phyloP scores from a whole-genome alignment of 2,888 invertebrate genomes.

The Papilio demoleus region DNA sequence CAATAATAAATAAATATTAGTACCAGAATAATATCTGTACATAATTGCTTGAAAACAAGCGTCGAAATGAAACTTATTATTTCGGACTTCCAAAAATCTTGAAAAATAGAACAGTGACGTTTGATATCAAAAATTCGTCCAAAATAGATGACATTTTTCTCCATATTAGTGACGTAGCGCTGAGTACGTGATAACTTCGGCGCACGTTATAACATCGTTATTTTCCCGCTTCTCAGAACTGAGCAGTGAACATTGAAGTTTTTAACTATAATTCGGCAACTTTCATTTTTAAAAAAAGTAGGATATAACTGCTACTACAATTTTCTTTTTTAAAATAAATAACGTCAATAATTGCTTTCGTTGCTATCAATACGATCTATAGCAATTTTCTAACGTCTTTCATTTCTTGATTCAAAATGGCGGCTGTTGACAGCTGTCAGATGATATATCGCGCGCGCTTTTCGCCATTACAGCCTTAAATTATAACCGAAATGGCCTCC shows the following conservation, averaged over 20 bases:
- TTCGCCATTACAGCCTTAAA: conserved; percentile 13
- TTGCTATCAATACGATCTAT: conserved; percentile 5
- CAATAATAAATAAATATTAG: too few species aligned
- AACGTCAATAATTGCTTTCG: background rate
- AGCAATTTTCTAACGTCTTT: conserved; percentile 32
- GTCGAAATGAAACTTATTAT: too few species aligned
- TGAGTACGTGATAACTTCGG: conserved; percentile 29
- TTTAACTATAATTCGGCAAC: conserved; percentile 1
- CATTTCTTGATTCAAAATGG: conserved; percentile 20
- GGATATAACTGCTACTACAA: background rate
- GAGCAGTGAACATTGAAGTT: background rate
- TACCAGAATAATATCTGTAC: too few species aligned
- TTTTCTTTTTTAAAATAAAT: background rate
- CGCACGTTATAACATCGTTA: conserved; percentile 25
- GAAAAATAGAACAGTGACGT: background rate
- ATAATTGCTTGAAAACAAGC: too few species aligned
- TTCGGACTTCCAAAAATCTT: background rate
- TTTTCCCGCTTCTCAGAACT: background rate
- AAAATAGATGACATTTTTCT: conserved; percentile 19
- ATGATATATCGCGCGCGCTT: conserved; percentile 24
- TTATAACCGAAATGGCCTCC: conserved; percentile 7
- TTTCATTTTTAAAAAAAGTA: background rate
- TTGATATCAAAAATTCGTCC: background rate
- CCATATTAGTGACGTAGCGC: conserved; percentile 22
- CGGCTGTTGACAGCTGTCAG: conserved; percentile 36